A percentile compares a stretch with the other conserved stretches of the same genome.
Evolutionary conservation across 1,140 invertebrate species (phyloP).

Genomic region (Polypedilum pembai): DNA sequence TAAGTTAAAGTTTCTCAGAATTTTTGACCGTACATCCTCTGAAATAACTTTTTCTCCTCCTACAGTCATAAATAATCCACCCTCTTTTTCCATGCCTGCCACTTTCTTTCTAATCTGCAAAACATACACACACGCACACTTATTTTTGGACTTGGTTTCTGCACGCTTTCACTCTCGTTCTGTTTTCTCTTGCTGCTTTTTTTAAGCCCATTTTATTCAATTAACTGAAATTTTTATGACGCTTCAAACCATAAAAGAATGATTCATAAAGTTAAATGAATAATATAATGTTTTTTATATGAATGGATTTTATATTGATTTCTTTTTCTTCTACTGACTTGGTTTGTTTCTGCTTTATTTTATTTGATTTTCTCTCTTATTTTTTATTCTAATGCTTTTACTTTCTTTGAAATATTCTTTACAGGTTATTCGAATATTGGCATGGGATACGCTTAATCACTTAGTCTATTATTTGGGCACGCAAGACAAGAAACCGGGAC

Average conservation of each 20-base stretch:
- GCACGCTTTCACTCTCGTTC: background rate
- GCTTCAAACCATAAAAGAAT: constrained; percentile 29
- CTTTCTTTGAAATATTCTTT: background rate
- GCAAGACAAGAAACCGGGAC: constrained; percentile 69
- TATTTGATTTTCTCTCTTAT: background rate
- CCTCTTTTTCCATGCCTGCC: too few species aligned
- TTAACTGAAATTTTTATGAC: constrained; percentile 20
- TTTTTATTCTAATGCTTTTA: background rate
- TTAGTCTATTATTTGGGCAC: constrained; percentile 78
- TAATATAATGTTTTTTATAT: constrained; percentile 16
- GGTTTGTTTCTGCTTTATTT: background rate
- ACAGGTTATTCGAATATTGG: constrained; percentile 64
- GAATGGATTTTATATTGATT: background rate
- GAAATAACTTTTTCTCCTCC: too few species aligned
- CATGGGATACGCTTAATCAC: constrained; percentile 76
- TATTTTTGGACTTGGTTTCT: background rate
- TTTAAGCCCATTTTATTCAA: constrained; percentile 26
- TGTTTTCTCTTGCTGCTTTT: too few species aligned
- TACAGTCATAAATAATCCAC: too few species aligned
- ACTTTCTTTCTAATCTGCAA: too few species aligned
- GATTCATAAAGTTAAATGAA: constrained; percentile 29
- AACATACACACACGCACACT: too few species aligned
- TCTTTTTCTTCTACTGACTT: background rate
- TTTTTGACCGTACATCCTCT: background rate
- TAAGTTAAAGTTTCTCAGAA: background rate